phyloP scores from a whole-genome alignment of 2,888 invertebrate species.

The Machimus rusticus region DNA sequence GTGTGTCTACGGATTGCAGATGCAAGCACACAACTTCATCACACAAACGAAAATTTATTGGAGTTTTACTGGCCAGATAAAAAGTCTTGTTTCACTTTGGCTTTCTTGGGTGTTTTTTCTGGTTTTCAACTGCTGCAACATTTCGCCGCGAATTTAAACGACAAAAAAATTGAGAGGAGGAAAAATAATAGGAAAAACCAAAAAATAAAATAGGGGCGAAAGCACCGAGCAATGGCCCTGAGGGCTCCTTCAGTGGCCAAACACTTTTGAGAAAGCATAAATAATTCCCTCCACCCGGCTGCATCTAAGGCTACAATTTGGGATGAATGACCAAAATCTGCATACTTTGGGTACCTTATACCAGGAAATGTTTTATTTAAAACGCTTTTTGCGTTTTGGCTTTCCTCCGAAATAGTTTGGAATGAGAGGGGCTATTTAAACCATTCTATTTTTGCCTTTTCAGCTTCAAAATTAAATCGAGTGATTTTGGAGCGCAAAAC shows the following conservation, averaged over 20 bases:
- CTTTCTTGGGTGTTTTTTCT: background rate
- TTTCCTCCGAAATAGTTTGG: background rate
- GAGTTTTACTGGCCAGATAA: background rate
- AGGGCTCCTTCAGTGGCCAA: conserved; percentile 3
- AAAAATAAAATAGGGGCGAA: background rate
- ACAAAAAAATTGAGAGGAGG: background rate
- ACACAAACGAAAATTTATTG: conserved; percentile 28
- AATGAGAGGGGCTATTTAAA: background rate
- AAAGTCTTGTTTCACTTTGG: conserved; percentile 9
- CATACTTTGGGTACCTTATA: background rate
- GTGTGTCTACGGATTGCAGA: background rate
- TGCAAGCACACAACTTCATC: conserved; percentile 1
- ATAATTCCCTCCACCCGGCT: conserved; percentile 1
- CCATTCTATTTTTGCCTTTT: background rate
- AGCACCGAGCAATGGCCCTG: background rate
- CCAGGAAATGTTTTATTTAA: background rate
- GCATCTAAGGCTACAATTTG: conserved; percentile 20
- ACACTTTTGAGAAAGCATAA: conserved; percentile 18
- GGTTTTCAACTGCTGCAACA: background rate
- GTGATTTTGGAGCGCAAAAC: background rate
- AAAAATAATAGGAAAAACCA: background rate
- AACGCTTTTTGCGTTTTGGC: background rate
- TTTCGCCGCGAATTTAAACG: background rate
- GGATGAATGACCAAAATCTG: conserved; percentile 2
- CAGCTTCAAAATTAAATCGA: background rate